Conservation (phyloP, 2,113 vertebrate species). For the Archilochus colubris region DNA sequence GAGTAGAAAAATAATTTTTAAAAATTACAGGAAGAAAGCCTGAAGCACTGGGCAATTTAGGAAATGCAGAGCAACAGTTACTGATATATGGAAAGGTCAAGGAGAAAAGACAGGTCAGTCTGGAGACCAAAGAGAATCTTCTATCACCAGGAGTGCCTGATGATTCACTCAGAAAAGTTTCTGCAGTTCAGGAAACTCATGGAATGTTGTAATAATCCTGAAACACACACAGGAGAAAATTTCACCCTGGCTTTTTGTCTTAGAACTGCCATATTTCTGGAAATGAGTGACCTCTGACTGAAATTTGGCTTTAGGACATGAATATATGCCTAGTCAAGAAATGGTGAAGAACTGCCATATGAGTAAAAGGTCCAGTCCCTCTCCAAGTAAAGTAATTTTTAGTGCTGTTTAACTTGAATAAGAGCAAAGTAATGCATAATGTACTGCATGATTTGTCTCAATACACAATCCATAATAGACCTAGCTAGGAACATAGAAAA, state of each 20-base stretch:
- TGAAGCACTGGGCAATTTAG: not conserved
- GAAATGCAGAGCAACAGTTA: not conserved
- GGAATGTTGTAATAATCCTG: not conserved
- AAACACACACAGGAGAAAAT: not conserved
- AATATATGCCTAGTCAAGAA: not conserved
- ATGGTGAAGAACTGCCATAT: not conserved
- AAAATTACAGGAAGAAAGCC: not conserved
- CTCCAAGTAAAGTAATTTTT: not conserved
- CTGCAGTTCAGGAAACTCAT: not conserved
- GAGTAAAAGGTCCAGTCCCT: not conserved
- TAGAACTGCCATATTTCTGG: not conserved
- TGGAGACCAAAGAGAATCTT: not conserved
- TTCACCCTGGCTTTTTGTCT: not conserved
- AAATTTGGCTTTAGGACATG: not conserved
- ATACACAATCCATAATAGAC: not conserved
- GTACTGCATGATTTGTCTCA: not conserved
- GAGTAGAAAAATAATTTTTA: not conserved
- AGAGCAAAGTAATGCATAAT: not conserved
- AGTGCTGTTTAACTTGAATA: not conserved
- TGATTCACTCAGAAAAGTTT: not conserved
- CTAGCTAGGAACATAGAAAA: not conserved
- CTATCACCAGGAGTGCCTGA: not conserved
- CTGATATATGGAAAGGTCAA: not conserved
- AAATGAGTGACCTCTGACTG: not conserved
- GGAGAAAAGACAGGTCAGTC: not conserved